Percentiles rank a stretch among this genome's conserved stretches.
phyloP scores from a whole-genome alignment of 2,113 vertebrate genomes.

The Numida meleagris region DNA sequence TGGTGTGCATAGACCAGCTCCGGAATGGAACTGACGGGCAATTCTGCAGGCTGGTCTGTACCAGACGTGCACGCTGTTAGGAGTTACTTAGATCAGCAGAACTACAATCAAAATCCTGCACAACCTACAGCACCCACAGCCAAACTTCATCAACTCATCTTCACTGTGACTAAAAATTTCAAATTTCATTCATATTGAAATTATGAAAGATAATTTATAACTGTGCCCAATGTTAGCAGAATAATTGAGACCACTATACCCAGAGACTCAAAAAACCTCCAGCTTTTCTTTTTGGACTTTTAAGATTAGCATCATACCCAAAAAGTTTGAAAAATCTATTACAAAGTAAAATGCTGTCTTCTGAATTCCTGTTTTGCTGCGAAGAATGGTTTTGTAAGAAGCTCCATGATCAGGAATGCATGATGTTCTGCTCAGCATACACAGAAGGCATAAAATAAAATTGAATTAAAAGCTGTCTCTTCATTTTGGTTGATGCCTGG shows the following conservation, averaged over 20 bases:
- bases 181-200: not conserved
- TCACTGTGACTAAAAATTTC: not conserved
- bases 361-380: not conserved
- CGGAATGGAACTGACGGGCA: not conserved
- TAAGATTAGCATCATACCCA: not conserved
- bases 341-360: not conserved
- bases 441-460: not conserved
- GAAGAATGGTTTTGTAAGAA: not conserved
- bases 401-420: not conserved
- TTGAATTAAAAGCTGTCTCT: not conserved
- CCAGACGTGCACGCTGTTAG: accelerated
- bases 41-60: not conserved
- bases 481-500: not conserved
- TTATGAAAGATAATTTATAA: not conserved
- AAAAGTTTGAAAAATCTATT: not conserved
- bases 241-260: not conserved
- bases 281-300: not conserved
- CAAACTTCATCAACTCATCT: not conserved
- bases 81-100: not conserved
- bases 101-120: not conserved
- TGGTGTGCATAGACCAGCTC: accelerated
- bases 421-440: not conserved
- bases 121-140: not conserved
- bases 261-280: not conserved
- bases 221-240: not conserved